Evolutionary conservation across 2,888 invertebrate genomes (phyloP), one percentile per base, ranked within the genome.

Genomic region (Malacosoma neustria): DNA sequence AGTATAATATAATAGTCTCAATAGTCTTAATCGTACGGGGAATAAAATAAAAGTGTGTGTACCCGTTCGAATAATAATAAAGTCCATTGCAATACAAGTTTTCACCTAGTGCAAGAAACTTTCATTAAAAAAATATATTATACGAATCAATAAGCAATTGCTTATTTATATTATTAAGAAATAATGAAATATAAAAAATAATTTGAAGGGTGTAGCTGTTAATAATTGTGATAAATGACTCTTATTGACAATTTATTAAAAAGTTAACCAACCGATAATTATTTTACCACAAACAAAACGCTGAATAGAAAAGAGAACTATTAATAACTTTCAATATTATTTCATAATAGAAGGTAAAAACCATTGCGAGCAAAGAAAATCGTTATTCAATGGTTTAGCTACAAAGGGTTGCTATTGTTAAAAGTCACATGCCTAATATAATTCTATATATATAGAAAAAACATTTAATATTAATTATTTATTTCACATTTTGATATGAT

Each of bases 341-440:
- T 42, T 30, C 12, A 40, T 39, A 43, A 48, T 42, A 35, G 45
- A 9, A 22, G 2, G 22, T 3, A 22, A 22, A 41, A 37, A 36
- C 41, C 41, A 45, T 36, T 38, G 38, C 34, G 9, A 22, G 7
- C 9, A 22, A 22, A 22, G 22, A 22, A 22, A 6, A 22, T 22
- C 22, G 7, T 3, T 7, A 22, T 22, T 22, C 22, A 22, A 22
- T 22, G 6, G 2, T 22, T 22, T 5, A 4, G 7, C 22, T 7
- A 7, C 6, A 22, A 22, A 9, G 22, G 22, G 22, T 22, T n/a
- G n/a, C n/a, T 22, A 7, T 7, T 4, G 5, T 2, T 22, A 22
- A 22, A 9, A 9, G 22, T 22, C 22, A 6, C 9, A 22, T 2
- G n/a, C n/a, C n/a, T n/a, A n/a, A n/a, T n/a, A n/a, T n/a, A n/a